Base-by-base conservation (phyloP, 2,888 invertebrate genomes). In the Gryllus longicercus region DNA sequence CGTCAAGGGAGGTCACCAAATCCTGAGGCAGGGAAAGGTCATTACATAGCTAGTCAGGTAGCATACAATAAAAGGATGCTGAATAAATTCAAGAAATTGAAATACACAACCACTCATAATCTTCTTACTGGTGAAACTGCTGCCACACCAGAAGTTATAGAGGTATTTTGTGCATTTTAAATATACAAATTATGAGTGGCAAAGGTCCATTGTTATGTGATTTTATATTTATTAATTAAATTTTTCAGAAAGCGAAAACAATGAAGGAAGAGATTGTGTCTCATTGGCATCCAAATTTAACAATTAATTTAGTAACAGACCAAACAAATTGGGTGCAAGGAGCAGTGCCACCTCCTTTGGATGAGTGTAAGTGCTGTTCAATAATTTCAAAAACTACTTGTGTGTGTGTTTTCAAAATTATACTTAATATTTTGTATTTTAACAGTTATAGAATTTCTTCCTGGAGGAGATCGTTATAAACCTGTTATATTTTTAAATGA, bases 261-360 rank as follows among this genome's bases (percentile, higher is more conserved):
- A 88, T 93, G 85, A 93, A 92, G 85, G 94, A 94, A 85, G 97
- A 98, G 88, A 94, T 99, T 81, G 90, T 99, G 0, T 98, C 98
- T 2, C 98, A 98, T 87, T 99, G 99, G 99, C 99, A 99, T 91
- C 98, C 98, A 8, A 99, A 99, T 88, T 88, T 99, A 85, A 99
- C 99, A 0, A 89, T 99, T 79, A 98, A 97, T 88, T 87, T 99
- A 78, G 94, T 99, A 2, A 95, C 95, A 79, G 99, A 99, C 88
- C 97, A 98, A 87, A 98, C 98, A 0, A 93, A 94, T 83, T 99
- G 99, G 99, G 91, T 94, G 50, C 92, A 92, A 85, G 99, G 98
- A 12, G 91, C 93, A 84, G 94, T 99, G 0, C 98, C 98, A 2
- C 92, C 95, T 75, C 98, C 98, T 4, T 89, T 99, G 50, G 96